phyloP scores from a whole-genome alignment of 2,797 vertebrate genomes.

The Lepilemur ruficaudatus region DNA sequence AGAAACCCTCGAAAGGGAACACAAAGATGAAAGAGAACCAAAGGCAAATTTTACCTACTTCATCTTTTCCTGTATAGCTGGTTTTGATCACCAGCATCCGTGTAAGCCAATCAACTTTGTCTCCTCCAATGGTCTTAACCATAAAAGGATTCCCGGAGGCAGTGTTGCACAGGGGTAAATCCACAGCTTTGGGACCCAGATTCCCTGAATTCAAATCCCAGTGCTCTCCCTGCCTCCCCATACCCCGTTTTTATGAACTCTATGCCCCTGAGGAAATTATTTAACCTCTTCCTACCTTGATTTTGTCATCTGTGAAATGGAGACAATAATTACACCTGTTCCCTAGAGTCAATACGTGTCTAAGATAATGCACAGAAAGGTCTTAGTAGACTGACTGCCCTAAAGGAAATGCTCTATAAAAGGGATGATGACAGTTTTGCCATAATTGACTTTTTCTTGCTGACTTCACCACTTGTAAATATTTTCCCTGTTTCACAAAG shows the following conservation, averaged over 20 bases:
- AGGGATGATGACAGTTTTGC: not conserved
- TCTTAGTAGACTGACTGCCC: not conserved
- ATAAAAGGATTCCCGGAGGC: not conserved
- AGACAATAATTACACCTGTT: not conserved
- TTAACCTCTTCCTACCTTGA: not conserved
- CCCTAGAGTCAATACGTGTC: not conserved
- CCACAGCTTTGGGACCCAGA: not conserved
- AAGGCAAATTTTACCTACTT: not conserved
- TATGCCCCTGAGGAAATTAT: not conserved
- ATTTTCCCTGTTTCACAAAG: not conserved
- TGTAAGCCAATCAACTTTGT: not conserved
- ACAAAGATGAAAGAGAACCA: not conserved
- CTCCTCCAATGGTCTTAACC: not conserved
- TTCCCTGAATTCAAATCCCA: not conserved
- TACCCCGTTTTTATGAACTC: not conserved
- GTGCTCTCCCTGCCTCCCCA: not conserved
- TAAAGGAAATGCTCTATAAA: not conserved
- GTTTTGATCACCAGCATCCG: not conserved
- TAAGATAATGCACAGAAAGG: not conserved
- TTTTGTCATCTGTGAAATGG: constrained; percentile 1
- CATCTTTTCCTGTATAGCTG: not conserved
- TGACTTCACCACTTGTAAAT: not conserved
- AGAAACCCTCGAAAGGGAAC: not conserved
- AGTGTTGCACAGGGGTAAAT: not conserved
- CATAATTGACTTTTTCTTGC: not conserved